Evolutionary conservation across 2,113 vertebrate species (phyloP), one percentile per base, ranked within the genome.

Genomic region (Brienomyrus longianalis): DNA sequence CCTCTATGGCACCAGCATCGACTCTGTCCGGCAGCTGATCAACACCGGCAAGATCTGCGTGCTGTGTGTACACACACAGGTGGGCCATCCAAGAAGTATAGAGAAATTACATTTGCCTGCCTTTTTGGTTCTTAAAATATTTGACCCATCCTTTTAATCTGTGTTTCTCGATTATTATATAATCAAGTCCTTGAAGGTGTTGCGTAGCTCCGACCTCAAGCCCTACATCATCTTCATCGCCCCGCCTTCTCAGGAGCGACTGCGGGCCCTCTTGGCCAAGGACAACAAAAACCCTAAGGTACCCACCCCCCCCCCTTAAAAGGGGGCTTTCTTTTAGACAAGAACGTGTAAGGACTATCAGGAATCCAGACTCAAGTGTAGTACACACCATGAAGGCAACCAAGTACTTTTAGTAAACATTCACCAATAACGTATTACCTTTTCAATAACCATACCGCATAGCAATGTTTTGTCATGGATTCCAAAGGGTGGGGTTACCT

Each of bases 201-300:
- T 99, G 86, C 97, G 98, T 88, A 98, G 97, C 95, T 97, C 98
- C 70, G 98, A 99, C 94, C 95, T 99, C 93, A 99, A 99, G 95
- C 98, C 98, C 86, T 99, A 99, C 93, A 98, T 99, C 92, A 98
- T 99, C 94, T 99, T 99, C 95, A 98, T 99, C 91, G 98, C 98
- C 52, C 98, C 98, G 0, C 98, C 98, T 88, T 98, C 98, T 31
- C 98, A 99, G 93, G 98, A 99, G 93, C 94, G 98, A 94, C 95
- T 99, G 88, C 95, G 98, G 91, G 97, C 97, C 27, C 94, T 99
- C 45, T 92, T 99, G 93, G 96, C 97, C 89, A 99, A 99, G 95
- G 98, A 99, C 91, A 97, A 97, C 94, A 99, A 98, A 93, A 98
- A 98, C 93, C 98, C 98, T 59, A 99, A 99, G 97, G 98, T 99